These are phyloP conservation scores for Mallateleia sp. DNA, from an alignment of 2,888 invertebrate genomes.

Conservation along the genomic window DNA sequence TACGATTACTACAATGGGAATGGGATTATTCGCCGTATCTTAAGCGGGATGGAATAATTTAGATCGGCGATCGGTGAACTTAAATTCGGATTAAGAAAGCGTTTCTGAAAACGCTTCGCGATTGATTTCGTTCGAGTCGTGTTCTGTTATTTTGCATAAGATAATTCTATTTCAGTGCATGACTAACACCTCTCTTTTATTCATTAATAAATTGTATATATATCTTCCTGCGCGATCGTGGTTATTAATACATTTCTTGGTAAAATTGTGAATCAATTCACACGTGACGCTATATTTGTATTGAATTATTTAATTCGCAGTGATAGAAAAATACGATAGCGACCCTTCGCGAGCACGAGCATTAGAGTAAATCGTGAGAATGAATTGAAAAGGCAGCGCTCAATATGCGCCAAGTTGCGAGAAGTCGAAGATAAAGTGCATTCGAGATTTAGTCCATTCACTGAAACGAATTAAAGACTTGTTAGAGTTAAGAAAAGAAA, in stretches of 20 bases:
- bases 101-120: background rate
- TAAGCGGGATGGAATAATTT: constrained; percentile 7
- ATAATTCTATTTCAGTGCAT: constrained; percentile 1
- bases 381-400: background rate
- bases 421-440: background rate
- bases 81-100: background rate
- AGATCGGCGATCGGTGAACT: constrained; percentile 2
- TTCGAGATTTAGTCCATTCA: background rate
- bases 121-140: constrained; percentile 2
- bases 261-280: background rate
- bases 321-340: background rate
- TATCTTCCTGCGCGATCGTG: background rate
- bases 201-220: background rate
- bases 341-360: background rate
- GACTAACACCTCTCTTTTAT: constrained; percentile 23
- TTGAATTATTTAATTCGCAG: background rate
- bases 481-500: no score
- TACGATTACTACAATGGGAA: constrained; percentile 20
- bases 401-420: background rate
- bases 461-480: background rate
- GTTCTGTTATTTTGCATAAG: constrained; percentile 4
- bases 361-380: constrained; percentile 12
- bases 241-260: constrained; percentile 4
- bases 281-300: background rate
- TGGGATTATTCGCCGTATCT: background rate